These are phyloP conservation scores for Mus caroli DNA, from an alignment of 2,797 vertebrate species.

Conservation along the genomic window DNA sequence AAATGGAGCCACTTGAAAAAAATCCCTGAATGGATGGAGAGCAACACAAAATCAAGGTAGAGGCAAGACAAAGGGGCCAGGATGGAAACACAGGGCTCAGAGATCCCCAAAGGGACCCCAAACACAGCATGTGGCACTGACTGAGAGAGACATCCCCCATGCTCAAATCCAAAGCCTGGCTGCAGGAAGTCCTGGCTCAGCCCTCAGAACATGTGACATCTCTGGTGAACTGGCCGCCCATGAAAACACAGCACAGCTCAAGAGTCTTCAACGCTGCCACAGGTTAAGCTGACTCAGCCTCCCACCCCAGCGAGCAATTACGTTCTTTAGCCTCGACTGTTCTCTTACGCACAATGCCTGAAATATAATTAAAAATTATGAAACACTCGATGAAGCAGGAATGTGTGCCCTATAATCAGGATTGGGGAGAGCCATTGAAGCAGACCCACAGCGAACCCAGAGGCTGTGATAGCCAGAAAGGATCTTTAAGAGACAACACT, in stretches of 20 bases:
- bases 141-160: neutral
- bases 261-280: neutral
- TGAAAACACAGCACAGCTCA: neutral
- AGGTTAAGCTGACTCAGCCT: slow-evolving; percentile 49
- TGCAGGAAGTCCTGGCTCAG: neutral
- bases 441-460: neutral
- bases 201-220: neutral
- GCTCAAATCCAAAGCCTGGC: neutral
- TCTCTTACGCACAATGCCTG: slow-evolving; percentile 49
- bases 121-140: neutral
- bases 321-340: neutral
- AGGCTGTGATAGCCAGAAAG: slow-evolving; percentile 2
- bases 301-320: slow-evolving; percentile 40
- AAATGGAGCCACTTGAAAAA: neutral
- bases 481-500: slow-evolving; percentile 13
- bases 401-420: slow-evolving; percentile 41
- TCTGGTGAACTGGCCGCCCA: neutral
- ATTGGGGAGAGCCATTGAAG: neutral
- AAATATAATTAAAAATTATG: slow-evolving; percentile 76
- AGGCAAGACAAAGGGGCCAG: neutral
- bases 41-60: neutral
- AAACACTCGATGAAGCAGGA: slow-evolving; percentile 60
- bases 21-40: neutral
- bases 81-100: neutral
- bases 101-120: neutral